Conservation (phyloP, 1,140 invertebrate species). For the Brachionus asplanchnoidis region DNA sequence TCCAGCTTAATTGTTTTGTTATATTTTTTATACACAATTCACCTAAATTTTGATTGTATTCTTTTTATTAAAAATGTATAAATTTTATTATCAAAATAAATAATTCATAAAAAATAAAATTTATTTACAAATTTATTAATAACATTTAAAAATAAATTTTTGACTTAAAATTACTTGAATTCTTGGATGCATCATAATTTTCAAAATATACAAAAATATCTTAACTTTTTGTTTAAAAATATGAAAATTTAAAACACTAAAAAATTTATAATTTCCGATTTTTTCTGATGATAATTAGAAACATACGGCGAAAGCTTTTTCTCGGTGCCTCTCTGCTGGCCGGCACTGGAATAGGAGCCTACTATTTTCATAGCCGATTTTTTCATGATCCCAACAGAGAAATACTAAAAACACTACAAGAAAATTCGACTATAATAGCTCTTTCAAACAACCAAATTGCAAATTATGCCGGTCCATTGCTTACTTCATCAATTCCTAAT, state of each 20-base stretch:
- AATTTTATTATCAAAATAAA: too few relatives aligned
- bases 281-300: background rate
- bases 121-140: too few relatives aligned
- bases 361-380: background rate
- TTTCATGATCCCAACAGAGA: background rate
- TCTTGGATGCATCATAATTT: too few relatives aligned
- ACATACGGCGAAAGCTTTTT: background rate
- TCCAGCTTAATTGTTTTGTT: too few relatives aligned
- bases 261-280: background rate
- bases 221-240: too few relatives aligned
- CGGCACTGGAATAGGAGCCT: background rate
- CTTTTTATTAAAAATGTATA: too few relatives aligned
- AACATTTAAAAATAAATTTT: too few relatives aligned
- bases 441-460: background rate
- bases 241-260: background rate
- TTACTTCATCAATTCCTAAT: background rate
- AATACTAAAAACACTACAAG: background rate
- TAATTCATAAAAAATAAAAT: too few relatives aligned
- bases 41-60: too few relatives aligned
- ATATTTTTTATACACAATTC: too few relatives aligned
- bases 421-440: constrained; percentile 9
- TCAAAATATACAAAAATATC: too few relatives aligned
- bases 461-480: background rate
- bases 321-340: background rate
- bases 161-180: too few relatives aligned